These are phyloP conservation scores for Calephelis nemesis DNA, from an alignment of 1,140 invertebrate genomes.

Conservation along the genomic window DNA sequence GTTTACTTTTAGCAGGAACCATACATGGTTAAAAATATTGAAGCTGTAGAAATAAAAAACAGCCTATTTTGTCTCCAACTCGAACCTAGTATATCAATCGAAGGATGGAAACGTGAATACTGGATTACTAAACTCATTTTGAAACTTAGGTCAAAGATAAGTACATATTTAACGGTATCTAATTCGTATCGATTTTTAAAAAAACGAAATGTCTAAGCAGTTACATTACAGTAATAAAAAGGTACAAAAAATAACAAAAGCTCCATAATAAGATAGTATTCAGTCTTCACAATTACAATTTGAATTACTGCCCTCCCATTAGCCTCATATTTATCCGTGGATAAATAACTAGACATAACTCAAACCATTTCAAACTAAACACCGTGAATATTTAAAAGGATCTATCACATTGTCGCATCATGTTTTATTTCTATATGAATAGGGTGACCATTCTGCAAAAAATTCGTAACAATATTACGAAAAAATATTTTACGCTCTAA, in stretches of 20 bases:
- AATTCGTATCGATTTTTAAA: background rate
- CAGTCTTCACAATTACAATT: constrained; percentile 2
- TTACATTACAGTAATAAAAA: background rate
- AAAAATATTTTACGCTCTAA: too few relatives aligned
- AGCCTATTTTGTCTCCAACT: too few relatives aligned
- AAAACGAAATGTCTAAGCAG: background rate
- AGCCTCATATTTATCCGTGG: constrained; percentile 19
- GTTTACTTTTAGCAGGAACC: too few relatives aligned
- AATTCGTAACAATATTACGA: background rate
- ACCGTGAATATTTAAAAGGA: constrained; percentile 43
- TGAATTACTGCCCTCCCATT: constrained; percentile 1
- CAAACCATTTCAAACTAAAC: constrained; percentile 46
- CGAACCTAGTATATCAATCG: too few relatives aligned
- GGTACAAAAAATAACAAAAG: background rate
- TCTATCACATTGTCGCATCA: constrained; percentile 65
- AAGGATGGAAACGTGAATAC: too few relatives aligned
- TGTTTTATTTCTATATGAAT: constrained; percentile 40
- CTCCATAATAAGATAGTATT: background rate
- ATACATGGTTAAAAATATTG: too few relatives aligned
- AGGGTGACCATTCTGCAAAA: constrained; percentile 27
- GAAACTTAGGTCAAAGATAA: too few relatives aligned
- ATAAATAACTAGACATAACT: constrained; percentile 40
- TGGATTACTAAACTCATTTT: too few relatives aligned
- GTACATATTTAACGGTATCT: background rate
- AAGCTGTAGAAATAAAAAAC: too few relatives aligned